Evolutionary conservation across 2,888 invertebrate genomes (phyloP), one percentile per base, ranked within the genome.

Genomic region (Cabera pusaria): DNA sequence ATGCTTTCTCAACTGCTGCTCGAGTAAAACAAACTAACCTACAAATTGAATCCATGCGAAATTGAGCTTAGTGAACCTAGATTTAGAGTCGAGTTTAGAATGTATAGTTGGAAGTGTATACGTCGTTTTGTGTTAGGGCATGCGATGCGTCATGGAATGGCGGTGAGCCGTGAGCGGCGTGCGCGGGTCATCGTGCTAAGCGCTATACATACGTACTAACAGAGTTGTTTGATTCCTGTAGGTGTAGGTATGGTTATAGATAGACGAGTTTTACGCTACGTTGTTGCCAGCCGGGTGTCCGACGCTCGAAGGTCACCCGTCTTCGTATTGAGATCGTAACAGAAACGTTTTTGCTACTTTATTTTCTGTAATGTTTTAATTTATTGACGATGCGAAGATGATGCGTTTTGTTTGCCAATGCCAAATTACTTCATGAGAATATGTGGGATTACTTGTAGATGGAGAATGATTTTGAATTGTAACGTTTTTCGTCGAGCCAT

Each of bases 111-210:
- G 32, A 44, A 38, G 44, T 42, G 52, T n/a, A 62, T 76, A 62
- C 55, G 72, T 52, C 67, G 64, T 76, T 76, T 57, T 42, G 46
- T 35, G 39, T 34, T 42, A 54, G 32, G 43, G 52, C 47, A 52
- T 44, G 51, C 55, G 71, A 79, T 79, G 79, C 83, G 81, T 80
- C 82, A 81, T 69, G 67, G 68, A 72, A 72, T 68, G 73, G 72
- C 64, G 74, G 72, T 66, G 70, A 67, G 59, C 20, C 32, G 66
- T 49, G 69, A n/a, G n/a, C n/a, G n/a, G n/a, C n/a, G 72, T 60
- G 72, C 60, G 52, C 84, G 67, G 85, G 85, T 85, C 85, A 85
- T 85, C 85, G 85, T 74, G 79, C 85, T 75, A 65, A 63, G 68
- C 68, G 44, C 52, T 58, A 49, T 64, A 66, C 49, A 52, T 57